phyloP scores from a whole-genome alignment of 1,140 invertebrate genomes.

The Trachymyrmex septentrionalis region DNA sequence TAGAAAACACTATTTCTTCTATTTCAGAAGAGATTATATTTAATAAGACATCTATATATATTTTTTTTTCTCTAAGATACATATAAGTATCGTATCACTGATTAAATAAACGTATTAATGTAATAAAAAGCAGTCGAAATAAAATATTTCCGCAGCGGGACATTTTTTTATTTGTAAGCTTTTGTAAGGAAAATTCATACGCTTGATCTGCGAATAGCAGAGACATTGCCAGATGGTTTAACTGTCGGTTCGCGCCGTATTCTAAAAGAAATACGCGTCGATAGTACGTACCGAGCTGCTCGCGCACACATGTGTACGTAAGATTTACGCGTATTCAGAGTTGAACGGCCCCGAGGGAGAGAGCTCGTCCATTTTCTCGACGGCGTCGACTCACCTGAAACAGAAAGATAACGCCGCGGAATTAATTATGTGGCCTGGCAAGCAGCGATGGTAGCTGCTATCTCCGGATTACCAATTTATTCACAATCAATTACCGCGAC shows the following conservation, averaged over 20 bases:
- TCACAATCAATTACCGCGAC: conserved; percentile 72
- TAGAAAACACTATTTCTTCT: too few relatives aligned
- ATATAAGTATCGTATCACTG: too few relatives aligned
- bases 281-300: conserved; percentile 19
- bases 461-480: conserved; percentile 75
- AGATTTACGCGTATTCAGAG: conserved; percentile 53
- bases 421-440: conserved; percentile 72
- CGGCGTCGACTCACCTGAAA: conserved; percentile 76
- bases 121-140: not conserved
- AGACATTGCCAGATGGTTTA: conserved; percentile 34
- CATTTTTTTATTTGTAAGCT: conserved; percentile 5
- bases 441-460: conserved; percentile 53
- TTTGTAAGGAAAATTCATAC: conserved; percentile 26
- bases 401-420: conserved; percentile 74
- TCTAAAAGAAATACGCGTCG: conserved; percentile 25
- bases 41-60: too few relatives aligned
- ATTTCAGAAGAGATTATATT: too few relatives aligned
- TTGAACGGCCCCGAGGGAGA: conserved; percentile 43
- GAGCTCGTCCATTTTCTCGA: conserved; percentile 61
- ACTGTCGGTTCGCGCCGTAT: conserved; percentile 31
- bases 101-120: too few relatives aligned
- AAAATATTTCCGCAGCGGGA: not conserved
- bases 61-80: too few relatives aligned
- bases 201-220: conserved; percentile 36
- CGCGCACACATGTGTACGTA: conserved; percentile 8